Percentiles rank a stretch among this genome's conserved stretches.
Evolutionary conservation across 2,888 invertebrate genomes (phyloP).

Genomic region (Notodonta dromedarius): DNA sequence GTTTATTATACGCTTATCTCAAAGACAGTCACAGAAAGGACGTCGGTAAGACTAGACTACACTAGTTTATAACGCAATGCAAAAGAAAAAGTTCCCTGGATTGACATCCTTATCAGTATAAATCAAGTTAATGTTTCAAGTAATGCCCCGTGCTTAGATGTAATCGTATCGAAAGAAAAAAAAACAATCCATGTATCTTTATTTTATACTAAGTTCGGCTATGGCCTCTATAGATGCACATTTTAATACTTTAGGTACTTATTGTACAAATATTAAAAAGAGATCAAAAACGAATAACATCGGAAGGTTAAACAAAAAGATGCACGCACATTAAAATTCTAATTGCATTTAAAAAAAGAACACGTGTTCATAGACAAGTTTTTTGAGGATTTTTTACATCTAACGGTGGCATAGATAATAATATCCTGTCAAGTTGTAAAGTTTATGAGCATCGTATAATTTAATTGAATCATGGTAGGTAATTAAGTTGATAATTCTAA

Average conservation of each 20-base stretch:
- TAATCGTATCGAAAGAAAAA: neutral
- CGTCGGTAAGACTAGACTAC: too few species aligned
- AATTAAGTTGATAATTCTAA: slow-evolving; percentile 6
- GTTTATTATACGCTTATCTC: too few species aligned
- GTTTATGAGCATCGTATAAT: neutral
- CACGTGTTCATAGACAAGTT: neutral
- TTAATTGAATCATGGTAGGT: neutral
- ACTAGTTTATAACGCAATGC: too few species aligned
- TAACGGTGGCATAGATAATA: too few species aligned
- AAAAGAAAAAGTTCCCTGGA: neutral
- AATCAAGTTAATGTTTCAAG: neutral
- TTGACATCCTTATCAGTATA: neutral
- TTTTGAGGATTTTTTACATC: neutral
- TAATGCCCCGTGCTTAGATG: neutral
- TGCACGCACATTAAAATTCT: too few species aligned
- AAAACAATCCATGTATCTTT: neutral
- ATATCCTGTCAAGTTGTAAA: neutral
- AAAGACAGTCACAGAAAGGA: too few species aligned
- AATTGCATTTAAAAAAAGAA: neutral
- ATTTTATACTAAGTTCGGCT: neutral
- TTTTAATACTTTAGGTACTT: too few species aligned
- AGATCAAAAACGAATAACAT: neutral
- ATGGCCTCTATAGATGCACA: too few species aligned
- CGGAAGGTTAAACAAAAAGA: neutral
- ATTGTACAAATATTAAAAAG: neutral